A percentile compares a stretch with the other conserved stretches of the same genome.
These are phyloP conservation scores for Rosalia funebris DNA, from an alignment of 2,888 invertebrate genomes.

Conservation along the genomic window DNA sequence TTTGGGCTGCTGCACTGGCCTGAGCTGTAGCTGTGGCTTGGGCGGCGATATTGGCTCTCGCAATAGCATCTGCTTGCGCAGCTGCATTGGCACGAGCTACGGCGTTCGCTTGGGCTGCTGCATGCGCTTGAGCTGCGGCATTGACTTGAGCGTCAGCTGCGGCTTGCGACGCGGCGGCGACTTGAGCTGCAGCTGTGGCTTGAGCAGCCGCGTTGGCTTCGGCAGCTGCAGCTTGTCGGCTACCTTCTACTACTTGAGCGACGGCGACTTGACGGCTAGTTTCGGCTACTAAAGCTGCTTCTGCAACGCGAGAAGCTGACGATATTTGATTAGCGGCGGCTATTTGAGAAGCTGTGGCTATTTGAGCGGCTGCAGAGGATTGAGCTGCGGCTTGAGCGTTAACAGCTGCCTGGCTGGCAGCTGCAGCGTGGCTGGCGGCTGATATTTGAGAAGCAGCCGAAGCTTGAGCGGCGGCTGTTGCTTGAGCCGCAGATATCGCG, in stretches of 20 bases:
- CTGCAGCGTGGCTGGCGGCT: constrained; percentile 11
- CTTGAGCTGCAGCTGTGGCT: constrained; percentile 14
- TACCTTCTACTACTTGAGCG: constrained; percentile 19
- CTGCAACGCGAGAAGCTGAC: constrained; percentile 28
- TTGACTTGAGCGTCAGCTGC: constrained; percentile 16
- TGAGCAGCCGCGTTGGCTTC: constrained; percentile 13
- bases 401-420: constrained; percentile 17
- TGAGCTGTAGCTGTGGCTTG: neutral
- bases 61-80: constrained; percentile 4
- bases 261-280: constrained; percentile 28
- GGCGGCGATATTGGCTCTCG: constrained; percentile 2
- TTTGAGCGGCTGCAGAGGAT: constrained; percentile 20
- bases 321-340: constrained; percentile 28
- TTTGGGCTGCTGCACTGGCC: neutral
- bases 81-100: constrained; percentile 11
- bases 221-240: constrained; percentile 13
- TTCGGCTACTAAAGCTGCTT: constrained; percentile 30
- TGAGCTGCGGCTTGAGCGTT: constrained; percentile 34
- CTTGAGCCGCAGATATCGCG: neutral
- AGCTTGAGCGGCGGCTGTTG: constrained; percentile 1
- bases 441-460: constrained; percentile 1
- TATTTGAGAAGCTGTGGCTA: constrained; percentile 23
- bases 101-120: constrained; percentile 17
- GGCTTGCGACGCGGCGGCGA: constrained; percentile 4
- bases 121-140: constrained; percentile 18